Evolutionary conservation across 2,113 vertebrate species (phyloP).

Genomic region (Martes martes): DNA sequence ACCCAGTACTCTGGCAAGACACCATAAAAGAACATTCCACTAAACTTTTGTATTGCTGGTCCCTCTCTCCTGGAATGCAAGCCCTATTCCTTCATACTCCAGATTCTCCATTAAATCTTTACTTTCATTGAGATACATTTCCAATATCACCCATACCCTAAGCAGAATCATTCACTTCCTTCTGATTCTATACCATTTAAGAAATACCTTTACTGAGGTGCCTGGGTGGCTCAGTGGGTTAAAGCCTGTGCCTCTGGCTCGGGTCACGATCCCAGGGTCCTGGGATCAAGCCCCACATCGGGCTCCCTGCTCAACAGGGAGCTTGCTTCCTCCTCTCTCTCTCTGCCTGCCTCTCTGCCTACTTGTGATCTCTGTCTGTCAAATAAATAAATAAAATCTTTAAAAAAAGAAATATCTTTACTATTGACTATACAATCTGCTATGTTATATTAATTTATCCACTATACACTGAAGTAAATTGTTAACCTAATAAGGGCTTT

Average conservation of each 20-base stretch:
- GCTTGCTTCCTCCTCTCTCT: no score
- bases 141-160: background rate
- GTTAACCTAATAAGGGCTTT: background rate
- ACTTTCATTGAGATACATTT: background rate
- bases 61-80: background rate
- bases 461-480: background rate
- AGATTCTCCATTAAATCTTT: background rate
- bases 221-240: no score
- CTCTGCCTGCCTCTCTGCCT: no score
- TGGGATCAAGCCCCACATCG: no score
- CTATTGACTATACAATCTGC: background rate
- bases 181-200: background rate
- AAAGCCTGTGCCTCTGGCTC: no score
- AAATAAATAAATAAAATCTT: no score
- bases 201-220: background rate
- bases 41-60: background rate
- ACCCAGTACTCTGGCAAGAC: background rate
- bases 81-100: background rate
- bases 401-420: background rate
- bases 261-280: no score
- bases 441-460: background rate
- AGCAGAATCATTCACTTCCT: background rate
- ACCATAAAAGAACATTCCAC: background rate
- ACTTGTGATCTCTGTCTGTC: no score
- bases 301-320: no score